Base-by-base conservation (phyloP, 2,888 invertebrate species). In the Trisateles emortualis region DNA sequence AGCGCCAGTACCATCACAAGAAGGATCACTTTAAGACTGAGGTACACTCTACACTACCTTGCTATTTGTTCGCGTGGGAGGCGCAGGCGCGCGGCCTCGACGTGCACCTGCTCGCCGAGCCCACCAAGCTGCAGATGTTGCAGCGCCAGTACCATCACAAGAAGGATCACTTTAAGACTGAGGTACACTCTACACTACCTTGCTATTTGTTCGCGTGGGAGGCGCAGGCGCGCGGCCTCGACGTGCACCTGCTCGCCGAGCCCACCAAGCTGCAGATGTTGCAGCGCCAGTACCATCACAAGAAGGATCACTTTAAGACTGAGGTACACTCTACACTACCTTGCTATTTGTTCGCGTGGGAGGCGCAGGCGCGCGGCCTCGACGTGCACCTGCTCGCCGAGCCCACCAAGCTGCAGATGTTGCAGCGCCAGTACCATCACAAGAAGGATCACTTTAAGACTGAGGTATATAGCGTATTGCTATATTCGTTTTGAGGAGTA, bases 371-470 rank as follows among this genome's bases (percentile, higher is more conserved):
- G n/a, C n/a, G n/a, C n/a, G n/a, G 99, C 2, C 96, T 99, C 0
- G 98, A 99, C 90, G 98, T 99, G 17, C 98, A 99, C 84, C 94
- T 99, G 52, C 94, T 99, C 67, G 99, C 99, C 2, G 99, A 99
- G 86, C 99, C 99, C 5, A 99, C 99, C 8, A 99, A 99, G 87
- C 91, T 99, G 59, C 99, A 99, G 86, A 88, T 98, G 70, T 88
- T 99, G 54, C 96, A 98, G 84, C 95, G 96, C 49, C 97, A 99
- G 85, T 99, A 98, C 83, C 96, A 96, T 52, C 95, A 96, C 68
- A 97, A 98, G 84, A 98, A 98, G 83, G 96, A 97, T 32, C 96
- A 97, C 68, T 96, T 98, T 70, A 98, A 99, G 89, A 95, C 96
- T 9, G 95, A 96, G 83, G n/a, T n/a, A n/a, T n/a, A n/a, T n/a